phyloP scores from a whole-genome alignment of 2,888 invertebrate species.

The Platypus cylindrus region DNA sequence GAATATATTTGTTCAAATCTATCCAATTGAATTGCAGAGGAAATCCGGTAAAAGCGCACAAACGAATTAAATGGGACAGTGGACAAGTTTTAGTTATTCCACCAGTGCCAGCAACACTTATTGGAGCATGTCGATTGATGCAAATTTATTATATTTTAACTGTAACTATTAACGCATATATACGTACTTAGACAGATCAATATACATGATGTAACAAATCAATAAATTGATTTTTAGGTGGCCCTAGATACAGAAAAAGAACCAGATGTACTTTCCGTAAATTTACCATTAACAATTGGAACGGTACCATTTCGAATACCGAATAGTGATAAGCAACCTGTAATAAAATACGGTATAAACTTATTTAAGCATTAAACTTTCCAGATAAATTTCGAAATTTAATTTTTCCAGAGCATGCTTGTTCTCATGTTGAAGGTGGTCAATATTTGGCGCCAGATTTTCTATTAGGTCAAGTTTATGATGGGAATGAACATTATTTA shows the following conservation, averaged over 20 bases:
- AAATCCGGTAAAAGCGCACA: slow-evolving; percentile 47
- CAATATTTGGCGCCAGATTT: slow-evolving; percentile 67
- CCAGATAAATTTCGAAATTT: no score
- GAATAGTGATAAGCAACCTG: slow-evolving; percentile 45
- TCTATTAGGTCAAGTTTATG: slow-evolving; percentile 65
- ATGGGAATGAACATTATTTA: slow-evolving; percentile 43
- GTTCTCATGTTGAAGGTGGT: slow-evolving; percentile 62
- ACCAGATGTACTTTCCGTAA: slow-evolving; percentile 56
- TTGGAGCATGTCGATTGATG: slow-evolving; percentile 54
- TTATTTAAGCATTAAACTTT: neutral
- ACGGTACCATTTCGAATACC: slow-evolving; percentile 60
- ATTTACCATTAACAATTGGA: slow-evolving; percentile 62
- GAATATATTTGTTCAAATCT: neutral
- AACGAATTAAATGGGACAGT: slow-evolving; percentile 53
- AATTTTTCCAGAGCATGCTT: slow-evolving; percentile 62
- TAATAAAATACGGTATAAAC: slow-evolving; percentile 49
- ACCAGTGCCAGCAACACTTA: slow-evolving; percentile 60
- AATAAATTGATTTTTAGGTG: slow-evolving; percentile 37
- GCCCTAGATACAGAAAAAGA: slow-evolving; percentile 57
- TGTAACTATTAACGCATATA: slow-evolving; percentile 32
- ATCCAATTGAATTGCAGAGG: slow-evolving; percentile 36
- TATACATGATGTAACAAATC: neutral
- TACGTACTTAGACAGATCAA: neutral
- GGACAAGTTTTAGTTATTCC: slow-evolving; percentile 54
- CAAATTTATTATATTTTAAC: slow-evolving; percentile 59